A percentile compares a stretch with the other conserved stretches of the same genome.
These are phyloP conservation scores for Mallotus villosus DNA, from an alignment of 2,797 vertebrate species.

Conservation along the genomic window DNA sequence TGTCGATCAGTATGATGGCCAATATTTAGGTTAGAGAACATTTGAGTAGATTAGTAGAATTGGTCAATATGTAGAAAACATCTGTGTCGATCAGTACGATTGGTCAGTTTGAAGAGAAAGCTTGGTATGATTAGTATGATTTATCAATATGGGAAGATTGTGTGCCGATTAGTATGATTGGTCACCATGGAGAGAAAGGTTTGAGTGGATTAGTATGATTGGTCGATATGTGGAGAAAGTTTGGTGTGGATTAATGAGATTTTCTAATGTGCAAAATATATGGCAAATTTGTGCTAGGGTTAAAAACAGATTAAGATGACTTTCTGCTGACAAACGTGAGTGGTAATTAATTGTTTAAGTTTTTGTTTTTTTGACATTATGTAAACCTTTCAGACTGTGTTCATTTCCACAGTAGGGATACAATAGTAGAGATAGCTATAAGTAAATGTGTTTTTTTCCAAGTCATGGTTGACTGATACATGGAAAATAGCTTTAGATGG, in stretches of 20 bases:
- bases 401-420: slow-evolving; percentile 28
- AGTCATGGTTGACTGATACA: slow-evolving; percentile 36
- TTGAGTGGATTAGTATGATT: not conserved
- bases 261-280: not conserved
- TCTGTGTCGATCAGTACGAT: not conserved
- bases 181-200: not conserved
- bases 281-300: not conserved
- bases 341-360: not conserved
- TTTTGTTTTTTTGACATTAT: too few relatives aligned
- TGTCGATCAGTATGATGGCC: too few relatives aligned
- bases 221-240: not conserved
- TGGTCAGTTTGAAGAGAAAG: not conserved
- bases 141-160: too few relatives aligned
- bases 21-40: too few relatives aligned
- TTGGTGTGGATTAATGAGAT: too few relatives aligned
- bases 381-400: not conserved
- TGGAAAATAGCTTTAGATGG: slow-evolving; percentile 47
- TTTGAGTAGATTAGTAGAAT: not conserved
- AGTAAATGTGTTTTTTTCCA: slow-evolving; percentile 7
- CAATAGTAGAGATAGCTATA: slow-evolving; percentile 7
- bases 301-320: not conserved
- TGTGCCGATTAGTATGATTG: not conserved
- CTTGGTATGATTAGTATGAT: too few relatives aligned
- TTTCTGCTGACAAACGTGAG: not conserved
- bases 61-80: not conserved